phyloP scores from a whole-genome alignment of 2,113 vertebrate species.

The Oophaga pumilio region DNA sequence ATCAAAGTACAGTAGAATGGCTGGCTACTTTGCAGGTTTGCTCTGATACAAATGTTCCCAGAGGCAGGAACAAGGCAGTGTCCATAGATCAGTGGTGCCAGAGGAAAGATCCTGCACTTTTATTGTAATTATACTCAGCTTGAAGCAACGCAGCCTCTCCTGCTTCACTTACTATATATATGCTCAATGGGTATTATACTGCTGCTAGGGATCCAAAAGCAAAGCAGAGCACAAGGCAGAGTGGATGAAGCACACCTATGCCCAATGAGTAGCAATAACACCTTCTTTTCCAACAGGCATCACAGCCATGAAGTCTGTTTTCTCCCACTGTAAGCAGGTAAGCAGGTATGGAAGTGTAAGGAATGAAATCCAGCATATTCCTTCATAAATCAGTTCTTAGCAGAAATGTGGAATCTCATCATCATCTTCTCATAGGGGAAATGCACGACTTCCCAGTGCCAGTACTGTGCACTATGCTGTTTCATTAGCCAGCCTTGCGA shows the following conservation, averaged over 20 bases:
- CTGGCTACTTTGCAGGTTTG: constrained; percentile 4
- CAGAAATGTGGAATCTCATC: neutral
- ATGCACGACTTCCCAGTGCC: neutral
- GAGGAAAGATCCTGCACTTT: constrained; percentile 56
- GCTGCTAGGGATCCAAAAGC: constrained; percentile 11
- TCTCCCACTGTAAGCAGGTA: neutral
- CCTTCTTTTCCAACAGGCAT: constrained; percentile 40
- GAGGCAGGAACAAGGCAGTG: constrained; percentile 64
- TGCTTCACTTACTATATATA: constrained; percentile 59
- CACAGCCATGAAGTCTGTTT: constrained; percentile 6
- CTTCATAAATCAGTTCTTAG: neutral
- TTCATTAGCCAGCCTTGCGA: neutral
- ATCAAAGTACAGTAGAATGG: constrained; percentile 53
- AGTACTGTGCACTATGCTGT: neutral
- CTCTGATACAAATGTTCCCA: constrained; percentile 61
- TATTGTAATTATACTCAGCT: constrained; percentile 40
- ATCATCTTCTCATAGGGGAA: neutral
- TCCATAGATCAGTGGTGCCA: constrained; percentile 63
- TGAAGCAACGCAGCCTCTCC: constrained; percentile 62
- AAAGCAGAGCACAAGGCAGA: constrained; percentile 38
- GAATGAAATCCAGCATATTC: constrained; percentile 41
- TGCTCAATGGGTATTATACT: neutral
- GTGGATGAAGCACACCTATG: constrained; percentile 36
- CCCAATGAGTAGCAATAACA: constrained; percentile 26
- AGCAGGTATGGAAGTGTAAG: constrained; percentile 2